Conservation (phyloP, 2,113 vertebrate genomes). For the Cariama cristata region DNA sequence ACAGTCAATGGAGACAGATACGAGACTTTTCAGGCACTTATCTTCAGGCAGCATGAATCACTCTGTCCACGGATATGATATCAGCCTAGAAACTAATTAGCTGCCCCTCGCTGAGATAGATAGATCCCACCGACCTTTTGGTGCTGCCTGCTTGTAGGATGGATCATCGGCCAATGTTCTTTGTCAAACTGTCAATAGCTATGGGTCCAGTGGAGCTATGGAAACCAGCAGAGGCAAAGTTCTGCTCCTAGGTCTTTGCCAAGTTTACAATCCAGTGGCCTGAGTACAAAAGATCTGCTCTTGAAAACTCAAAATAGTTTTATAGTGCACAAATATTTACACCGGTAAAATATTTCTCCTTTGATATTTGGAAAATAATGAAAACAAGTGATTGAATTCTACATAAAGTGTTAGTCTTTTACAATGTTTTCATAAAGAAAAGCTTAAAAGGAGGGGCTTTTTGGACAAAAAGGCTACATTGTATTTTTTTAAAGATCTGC, state of each 20-base stretch:
- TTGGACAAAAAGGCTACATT: neutral
- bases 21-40: neutral
- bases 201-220: neutral
- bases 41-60: neutral
- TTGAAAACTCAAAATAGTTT: neutral
- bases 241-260: neutral
- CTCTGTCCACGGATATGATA: neutral
- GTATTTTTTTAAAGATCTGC: neutral
- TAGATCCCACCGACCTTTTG: neutral
- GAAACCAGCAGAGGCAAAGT: neutral
- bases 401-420: neutral
- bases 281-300: neutral
- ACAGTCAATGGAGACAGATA: neutral
- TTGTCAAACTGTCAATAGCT: neutral
- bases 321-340: neutral
- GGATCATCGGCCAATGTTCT: neutral
- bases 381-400: neutral
- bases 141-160: neutral
- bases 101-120: neutral
- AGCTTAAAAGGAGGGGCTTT: fast-evolving
- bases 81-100: neutral
- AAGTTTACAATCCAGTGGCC: neutral
- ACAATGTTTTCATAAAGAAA: neutral
- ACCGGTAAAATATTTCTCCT: neutral
- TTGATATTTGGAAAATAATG: neutral